Percentiles rank a stretch among this genome's conserved stretches.
These are phyloP conservation scores for Salminus brasiliensis DNA, from an alignment of 2,113 vertebrate species.

Conservation along the genomic window DNA sequence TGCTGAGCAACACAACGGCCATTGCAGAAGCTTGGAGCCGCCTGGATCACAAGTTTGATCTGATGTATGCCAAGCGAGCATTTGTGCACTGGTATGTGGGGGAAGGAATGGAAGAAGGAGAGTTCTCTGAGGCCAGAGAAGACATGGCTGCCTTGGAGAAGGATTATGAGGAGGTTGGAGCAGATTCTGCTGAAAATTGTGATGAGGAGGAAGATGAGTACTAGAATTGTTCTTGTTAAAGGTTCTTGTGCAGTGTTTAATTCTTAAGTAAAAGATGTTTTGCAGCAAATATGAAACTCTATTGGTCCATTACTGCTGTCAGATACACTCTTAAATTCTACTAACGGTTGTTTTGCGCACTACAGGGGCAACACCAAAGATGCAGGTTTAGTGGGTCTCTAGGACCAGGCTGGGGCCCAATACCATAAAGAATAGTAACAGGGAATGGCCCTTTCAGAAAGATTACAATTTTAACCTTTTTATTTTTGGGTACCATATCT, in stretches of 20 bases:
- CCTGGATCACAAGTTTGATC: constrained; percentile 77
- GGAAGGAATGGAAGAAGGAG: constrained; percentile 79
- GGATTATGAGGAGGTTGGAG: background rate
- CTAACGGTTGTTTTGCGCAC: no score
- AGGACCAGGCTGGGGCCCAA: no score
- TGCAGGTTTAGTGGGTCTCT: no score
- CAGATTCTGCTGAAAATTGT: background rate
- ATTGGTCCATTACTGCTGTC: no score
- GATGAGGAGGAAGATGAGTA: background rate
- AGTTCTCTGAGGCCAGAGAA: constrained; percentile 46
- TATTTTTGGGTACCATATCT: no score
- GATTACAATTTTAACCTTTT: no score
- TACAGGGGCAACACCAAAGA: no score
- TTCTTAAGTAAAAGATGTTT: background rate
- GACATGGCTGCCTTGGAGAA: background rate
- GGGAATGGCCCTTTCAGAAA: no score
- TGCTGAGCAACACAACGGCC: constrained; percentile 76
- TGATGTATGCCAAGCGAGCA: constrained; percentile 77
- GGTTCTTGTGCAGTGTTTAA: background rate
- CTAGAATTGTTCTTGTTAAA: background rate
- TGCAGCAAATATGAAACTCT: background rate
- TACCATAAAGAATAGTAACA: no score
- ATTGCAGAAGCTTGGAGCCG: constrained; percentile 78
- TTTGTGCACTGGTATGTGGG: constrained; percentile 80
- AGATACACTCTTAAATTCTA: no score